Percentiles rank a stretch among this genome's conserved stretches.
Evolutionary conservation across 2,888 invertebrate species (phyloP).

Genomic region (Schizaphis graminum): DNA sequence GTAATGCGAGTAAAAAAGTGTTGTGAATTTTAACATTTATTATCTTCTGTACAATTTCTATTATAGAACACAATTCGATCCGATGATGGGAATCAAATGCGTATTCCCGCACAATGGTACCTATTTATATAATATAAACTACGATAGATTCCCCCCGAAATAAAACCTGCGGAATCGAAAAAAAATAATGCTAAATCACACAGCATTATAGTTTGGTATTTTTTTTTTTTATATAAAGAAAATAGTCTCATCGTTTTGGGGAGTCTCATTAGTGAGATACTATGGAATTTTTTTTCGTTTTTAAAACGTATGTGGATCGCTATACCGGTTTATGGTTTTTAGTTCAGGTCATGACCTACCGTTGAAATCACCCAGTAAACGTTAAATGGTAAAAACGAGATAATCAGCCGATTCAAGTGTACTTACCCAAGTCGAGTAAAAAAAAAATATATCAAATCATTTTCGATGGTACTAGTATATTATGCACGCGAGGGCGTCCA

Average conservation of each 20-base stretch:
- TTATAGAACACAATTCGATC: constrained; percentile 8
- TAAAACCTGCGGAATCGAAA: neutral
- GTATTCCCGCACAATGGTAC: neutral
- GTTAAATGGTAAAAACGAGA: neutral
- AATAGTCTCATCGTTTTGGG: neutral
- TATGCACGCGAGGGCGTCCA: constrained; percentile 20
- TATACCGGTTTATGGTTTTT: neutral
- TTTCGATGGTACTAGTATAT: neutral
- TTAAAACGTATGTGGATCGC: neutral
- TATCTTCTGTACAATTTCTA: constrained; percentile 2
- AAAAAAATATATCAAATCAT: neutral
- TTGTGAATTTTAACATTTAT: constrained; percentile 1
- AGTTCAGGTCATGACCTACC: constrained; percentile 27
- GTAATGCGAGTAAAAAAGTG: constrained; percentile 21
- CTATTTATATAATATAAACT: neutral
- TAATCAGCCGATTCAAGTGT: neutral
- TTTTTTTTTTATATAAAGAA: neutral
- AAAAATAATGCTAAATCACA: neutral
- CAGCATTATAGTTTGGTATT: neutral
- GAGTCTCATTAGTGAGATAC: neutral
- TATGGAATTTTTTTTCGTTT: neutral
- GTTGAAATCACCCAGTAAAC: constrained; percentile 3
- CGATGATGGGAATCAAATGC: constrained; percentile 19
- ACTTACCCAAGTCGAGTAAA: neutral
- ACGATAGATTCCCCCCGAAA: neutral